phyloP scores from a whole-genome alignment of 2,888 invertebrate species.

The Athetis lepigone region DNA sequence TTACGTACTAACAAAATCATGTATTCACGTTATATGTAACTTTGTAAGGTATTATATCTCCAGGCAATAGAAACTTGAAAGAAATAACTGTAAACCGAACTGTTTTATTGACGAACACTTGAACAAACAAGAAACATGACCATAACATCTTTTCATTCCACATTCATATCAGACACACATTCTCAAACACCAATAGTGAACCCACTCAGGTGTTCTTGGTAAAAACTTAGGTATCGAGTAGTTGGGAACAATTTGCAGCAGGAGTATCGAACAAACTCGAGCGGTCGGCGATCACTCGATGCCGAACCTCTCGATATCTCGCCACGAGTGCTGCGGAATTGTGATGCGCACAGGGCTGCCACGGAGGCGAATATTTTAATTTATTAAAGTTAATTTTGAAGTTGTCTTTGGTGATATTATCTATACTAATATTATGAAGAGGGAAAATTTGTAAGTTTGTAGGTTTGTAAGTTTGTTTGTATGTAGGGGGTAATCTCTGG shows the following conservation, averaged over 20 bases:
- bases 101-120: too few species aligned
- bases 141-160: not conserved
- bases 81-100: too few species aligned
- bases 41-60: too few species aligned
- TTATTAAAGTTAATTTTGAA: conserved; percentile 1
- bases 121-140: not conserved
- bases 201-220: conserved; percentile 33
- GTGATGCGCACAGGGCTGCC: conserved; percentile 50
- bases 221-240: conserved; percentile 56
- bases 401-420: too few species aligned
- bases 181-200: conserved; percentile 24
- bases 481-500: too few species aligned
- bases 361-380: not conserved
- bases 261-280: conserved; percentile 54
- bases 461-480: too few species aligned
- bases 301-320: conserved; percentile 58
- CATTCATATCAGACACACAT: conserved; percentile 16
- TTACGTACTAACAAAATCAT: too few species aligned
- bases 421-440: too few species aligned
- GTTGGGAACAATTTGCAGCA: conserved; percentile 58
- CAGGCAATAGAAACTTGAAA: too few species aligned
- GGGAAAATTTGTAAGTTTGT: too few species aligned
- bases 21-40: too few species aligned
- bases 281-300: conserved; percentile 57
- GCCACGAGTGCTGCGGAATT: conserved; percentile 50